Base-by-base conservation (phyloP, 2,888 invertebrate genomes). In the Boloria euphrosyne region DNA sequence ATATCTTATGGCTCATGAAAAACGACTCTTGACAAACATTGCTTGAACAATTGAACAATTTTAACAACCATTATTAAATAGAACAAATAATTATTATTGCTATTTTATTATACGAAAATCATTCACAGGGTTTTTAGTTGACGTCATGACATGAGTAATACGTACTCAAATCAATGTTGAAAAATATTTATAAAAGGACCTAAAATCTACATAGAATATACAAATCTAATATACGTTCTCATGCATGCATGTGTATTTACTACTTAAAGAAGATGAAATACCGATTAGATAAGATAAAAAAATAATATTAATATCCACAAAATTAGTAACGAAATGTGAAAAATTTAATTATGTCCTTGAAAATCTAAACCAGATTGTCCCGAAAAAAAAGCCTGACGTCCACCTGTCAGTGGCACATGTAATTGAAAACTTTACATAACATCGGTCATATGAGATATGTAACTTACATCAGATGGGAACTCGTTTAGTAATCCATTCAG, bases 381-480 rank as follows among this genome's bases (percentile, higher is more conserved):
- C 31, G 14, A 13, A 13, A 63, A 27, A 53, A 62, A 63, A 50
- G 55, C 17, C 47, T 60, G 59, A 63, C 67, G 65, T 66, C 70
- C 58, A 67, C 62, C 47, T 66, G 63, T 66, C 66, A 69, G 50
- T 61, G 57, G 27, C 55, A 61, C 54, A 54, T 62, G 62, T 58
- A 47, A 65, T 60, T 62, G 47, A 38, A 13, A 62, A 51, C 52
- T 69, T 66, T 50, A 63, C 50, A 55, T 68, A 63, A 63, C 66
- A 46, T 44, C 27, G 27, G 16, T 38, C 17, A 51, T 38, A 38
- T 51, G 10, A 10, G 31, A 38, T 38, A n/a, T 22, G 52, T 14
- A 51, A 70, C 70, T 70, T 70, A 70, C 70, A 64, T 70, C 63
- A 70, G 63, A 70, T 46, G 31, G 50, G 62, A 49, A 44, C 60